Evolutionary conservation across 2,797 vertebrate genomes (phyloP).

Genomic region (Schizopygopsis malacanthus): DNA sequence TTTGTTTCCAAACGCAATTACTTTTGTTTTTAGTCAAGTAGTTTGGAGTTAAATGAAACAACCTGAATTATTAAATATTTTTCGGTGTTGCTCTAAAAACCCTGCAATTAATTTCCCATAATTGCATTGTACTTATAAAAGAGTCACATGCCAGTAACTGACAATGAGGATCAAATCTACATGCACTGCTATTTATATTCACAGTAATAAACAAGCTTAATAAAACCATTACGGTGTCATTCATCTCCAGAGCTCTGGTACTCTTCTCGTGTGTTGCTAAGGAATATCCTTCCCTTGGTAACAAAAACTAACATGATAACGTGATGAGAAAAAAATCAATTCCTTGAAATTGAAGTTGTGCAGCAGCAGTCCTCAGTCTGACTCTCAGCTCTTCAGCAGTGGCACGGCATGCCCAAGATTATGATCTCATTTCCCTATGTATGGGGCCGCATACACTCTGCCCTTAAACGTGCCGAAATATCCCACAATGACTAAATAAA

Average conservation of each 20-base stretch:
- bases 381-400: constrained; percentile 15
- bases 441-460: background rate
- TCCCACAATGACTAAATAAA: background rate
- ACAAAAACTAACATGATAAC: constrained; percentile 50
- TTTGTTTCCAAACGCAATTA: background rate
- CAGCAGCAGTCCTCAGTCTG: constrained; percentile 3
- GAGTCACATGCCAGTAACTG: constrained; percentile 26
- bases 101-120: background rate
- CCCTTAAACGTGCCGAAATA: background rate
- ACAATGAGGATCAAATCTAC: constrained; percentile 21
- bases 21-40: too few relatives aligned
- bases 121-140: constrained; percentile 24
- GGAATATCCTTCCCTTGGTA: constrained; percentile 48
- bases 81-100: background rate
- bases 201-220: constrained; percentile 48
- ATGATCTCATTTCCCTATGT: background rate
- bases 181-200: constrained; percentile 28
- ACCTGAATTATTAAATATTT: background rate
- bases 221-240: constrained; percentile 47
- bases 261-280: constrained; percentile 42
- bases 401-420: constrained; percentile 13
- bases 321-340: background rate
- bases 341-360: constrained; percentile 34
- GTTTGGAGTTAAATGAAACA: background rate
- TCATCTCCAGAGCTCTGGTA: constrained; percentile 20